These are phyloP conservation scores for Drosophila incognita DNA, from an alignment of 2,888 invertebrate genomes.

Conservation along the genomic window DNA sequence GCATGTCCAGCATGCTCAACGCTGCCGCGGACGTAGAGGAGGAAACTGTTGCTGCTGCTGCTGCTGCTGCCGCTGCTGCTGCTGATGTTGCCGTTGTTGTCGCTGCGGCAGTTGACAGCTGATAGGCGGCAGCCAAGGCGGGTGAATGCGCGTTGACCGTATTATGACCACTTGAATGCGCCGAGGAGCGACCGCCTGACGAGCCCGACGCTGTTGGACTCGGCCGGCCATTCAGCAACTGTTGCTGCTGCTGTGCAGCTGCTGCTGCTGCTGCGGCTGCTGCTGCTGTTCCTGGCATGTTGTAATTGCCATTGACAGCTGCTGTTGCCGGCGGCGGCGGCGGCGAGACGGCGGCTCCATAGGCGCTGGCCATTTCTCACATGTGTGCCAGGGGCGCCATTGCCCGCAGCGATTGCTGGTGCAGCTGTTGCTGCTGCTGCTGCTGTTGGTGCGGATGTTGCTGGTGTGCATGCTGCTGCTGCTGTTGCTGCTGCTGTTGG, in stretches of 20 bases:
- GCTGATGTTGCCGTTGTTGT: slow-evolving; percentile 55
- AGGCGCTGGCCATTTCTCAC: slow-evolving; percentile 85
- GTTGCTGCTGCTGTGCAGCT: slow-evolving; percentile 54
- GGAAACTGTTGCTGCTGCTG: slow-evolving; percentile 37
- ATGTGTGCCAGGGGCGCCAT: slow-evolving; percentile 85
- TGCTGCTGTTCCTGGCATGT: slow-evolving; percentile 56
- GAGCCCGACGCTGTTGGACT: slow-evolving; percentile 83
- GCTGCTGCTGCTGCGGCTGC: slow-evolving; percentile 47
- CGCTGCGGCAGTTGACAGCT: slow-evolving; percentile 52
- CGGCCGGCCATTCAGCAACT: slow-evolving; percentile 74
- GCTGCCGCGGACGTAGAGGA: slow-evolving; percentile 41
- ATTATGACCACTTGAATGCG: slow-evolving; percentile 80
- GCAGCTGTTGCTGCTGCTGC: slow-evolving; percentile 82
- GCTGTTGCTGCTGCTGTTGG: slow-evolving; percentile 54
- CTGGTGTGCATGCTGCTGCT: slow-evolving; percentile 77
- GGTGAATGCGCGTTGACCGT: slow-evolving; percentile 80
- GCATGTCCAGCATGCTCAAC: slow-evolving; percentile 79
- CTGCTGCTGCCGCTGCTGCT: slow-evolving; percentile 53
- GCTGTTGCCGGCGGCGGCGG: slow-evolving; percentile 53
- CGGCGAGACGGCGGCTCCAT: slow-evolving; percentile 75
- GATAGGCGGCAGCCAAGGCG: slow-evolving; percentile 76
- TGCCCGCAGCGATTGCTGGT: slow-evolving; percentile 84
- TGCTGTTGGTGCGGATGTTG: slow-evolving; percentile 77
- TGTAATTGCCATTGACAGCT: slow-evolving; percentile 31
- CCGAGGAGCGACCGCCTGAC: slow-evolving; percentile 81